Percentiles rank a stretch among this genome's conserved stretches.
Conservation (phyloP, 92 coral and sea anemone species). For the Ricordea florida region DNA sequence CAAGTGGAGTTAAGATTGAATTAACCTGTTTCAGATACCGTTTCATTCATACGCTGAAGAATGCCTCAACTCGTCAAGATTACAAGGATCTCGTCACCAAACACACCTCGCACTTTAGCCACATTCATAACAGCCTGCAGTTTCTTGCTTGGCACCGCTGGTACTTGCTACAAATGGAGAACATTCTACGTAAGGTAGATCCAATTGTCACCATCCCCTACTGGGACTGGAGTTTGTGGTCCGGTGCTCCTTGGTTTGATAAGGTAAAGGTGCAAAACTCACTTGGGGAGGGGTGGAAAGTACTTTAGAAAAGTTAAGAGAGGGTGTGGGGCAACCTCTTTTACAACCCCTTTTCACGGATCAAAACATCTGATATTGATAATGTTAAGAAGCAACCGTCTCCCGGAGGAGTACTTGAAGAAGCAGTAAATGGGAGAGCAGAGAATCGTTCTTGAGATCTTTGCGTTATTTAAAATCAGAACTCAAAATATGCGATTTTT, state of each 20-base stretch:
- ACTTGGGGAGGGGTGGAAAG: too few relatives aligned
- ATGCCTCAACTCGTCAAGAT: constrained; percentile 44
- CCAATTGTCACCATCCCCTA: constrained; percentile 72
- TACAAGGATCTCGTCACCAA: constrained; percentile 54
- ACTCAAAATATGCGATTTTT: too few relatives aligned
- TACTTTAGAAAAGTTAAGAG: too few relatives aligned
- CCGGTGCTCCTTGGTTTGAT: constrained; percentile 65
- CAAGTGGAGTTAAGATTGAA: too few relatives aligned
- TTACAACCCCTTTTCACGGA: too few relatives aligned
- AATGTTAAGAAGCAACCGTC: not conserved
- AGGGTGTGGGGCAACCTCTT: too few relatives aligned
- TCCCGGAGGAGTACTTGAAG: too few relatives aligned
- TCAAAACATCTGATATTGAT: too few relatives aligned
- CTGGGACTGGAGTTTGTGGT: constrained; percentile 83
- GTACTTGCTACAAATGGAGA: constrained; percentile 75
- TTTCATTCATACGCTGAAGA: constrained; percentile 44
- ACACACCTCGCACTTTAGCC: constrained; percentile 59
- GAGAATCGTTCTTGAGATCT: too few relatives aligned
- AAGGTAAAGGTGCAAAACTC: too few relatives aligned
- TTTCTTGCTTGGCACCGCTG: constrained; percentile 89
- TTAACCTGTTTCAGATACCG: constrained; percentile 68
- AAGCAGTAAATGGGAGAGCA: too few relatives aligned
- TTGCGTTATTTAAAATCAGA: too few relatives aligned
- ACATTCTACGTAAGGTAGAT: constrained; percentile 63
- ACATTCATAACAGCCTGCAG: constrained; percentile 53